These are phyloP conservation scores for Saccostrea echinata DNA, from an alignment of 1,140 invertebrate genomes.

Conservation along the genomic window DNA sequence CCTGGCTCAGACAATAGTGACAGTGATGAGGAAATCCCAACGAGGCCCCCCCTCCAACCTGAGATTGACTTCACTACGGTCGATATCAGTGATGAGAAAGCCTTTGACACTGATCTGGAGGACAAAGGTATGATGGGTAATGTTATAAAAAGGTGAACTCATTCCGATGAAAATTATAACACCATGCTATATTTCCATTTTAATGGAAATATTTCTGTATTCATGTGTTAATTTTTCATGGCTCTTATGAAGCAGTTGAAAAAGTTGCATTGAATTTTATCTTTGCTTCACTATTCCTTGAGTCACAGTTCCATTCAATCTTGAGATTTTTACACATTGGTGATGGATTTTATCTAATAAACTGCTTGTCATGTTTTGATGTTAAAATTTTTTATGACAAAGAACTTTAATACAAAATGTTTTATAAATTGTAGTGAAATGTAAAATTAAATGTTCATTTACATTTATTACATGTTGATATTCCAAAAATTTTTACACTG, in stretches of 20 bases:
- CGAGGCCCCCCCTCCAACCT: conserved; percentile 2
- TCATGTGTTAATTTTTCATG: neutral
- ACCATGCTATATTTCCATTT: neutral
- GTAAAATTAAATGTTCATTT: too few relatives aligned
- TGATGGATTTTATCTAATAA: neutral
- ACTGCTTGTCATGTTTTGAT: too few relatives aligned
- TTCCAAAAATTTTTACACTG: too few relatives aligned
- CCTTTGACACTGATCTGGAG: conserved; percentile 77
- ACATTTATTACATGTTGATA: too few relatives aligned
- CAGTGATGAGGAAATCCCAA: conserved; percentile 58
- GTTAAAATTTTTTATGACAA: too few relatives aligned
- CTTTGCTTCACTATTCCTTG: neutral
- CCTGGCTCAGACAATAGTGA: conserved; percentile 70
- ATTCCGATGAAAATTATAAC: neutral
- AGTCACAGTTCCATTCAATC: neutral
- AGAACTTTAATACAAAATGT: too few relatives aligned
- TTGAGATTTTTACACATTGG: neutral
- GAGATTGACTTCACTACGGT: conserved; percentile 64
- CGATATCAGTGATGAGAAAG: conserved; percentile 73
- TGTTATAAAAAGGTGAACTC: neutral
- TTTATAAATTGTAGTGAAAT: too few relatives aligned
- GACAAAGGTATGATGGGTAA: conserved; percentile 69
- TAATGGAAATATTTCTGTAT: neutral
- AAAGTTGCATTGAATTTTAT: neutral
- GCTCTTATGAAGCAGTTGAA: neutral